phyloP scores from a whole-genome alignment of 1,140 invertebrate species.

The fruit fly (Drosophila melanogaster) region DNA sequence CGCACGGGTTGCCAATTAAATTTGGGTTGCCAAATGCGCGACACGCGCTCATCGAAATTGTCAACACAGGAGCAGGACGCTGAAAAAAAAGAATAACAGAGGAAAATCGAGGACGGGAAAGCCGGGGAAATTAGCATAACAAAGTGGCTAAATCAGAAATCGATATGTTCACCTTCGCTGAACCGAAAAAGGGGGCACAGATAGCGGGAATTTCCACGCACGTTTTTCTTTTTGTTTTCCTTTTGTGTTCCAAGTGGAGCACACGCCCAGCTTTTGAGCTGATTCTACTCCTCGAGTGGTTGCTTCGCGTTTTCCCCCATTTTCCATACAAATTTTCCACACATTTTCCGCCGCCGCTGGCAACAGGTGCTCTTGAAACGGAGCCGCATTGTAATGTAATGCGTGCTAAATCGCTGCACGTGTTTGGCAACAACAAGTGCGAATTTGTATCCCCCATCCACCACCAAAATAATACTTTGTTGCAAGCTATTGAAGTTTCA shows the following conservation, averaged over 20 bases:
- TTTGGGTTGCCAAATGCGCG: conserved; percentile 54
- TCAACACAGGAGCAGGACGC: conserved; percentile 6
- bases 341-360: conserved; percentile 19
- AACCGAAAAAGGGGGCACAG: conserved; percentile 23
- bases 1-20: conserved; percentile 62
- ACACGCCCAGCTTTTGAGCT: conserved; percentile 55
- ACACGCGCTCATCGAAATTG: conserved; percentile 50
- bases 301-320: conserved; percentile 4
- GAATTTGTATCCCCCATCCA: no score
- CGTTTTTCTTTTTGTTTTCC: not conserved
- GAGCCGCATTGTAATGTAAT: conserved; percentile 41
- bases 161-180: conserved; percentile 56
- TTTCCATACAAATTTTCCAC: not conserved
- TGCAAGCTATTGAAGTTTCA: conserved; percentile 8
- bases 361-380: conserved; percentile 43
- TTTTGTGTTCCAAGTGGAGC: conserved; percentile 13
- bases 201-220: conserved; percentile 10
- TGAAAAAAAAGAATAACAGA: conserved; percentile 2
- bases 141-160: conserved; percentile 62
- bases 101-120: not conserved
- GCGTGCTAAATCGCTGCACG: conserved; percentile 60
- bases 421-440: conserved; percentile 35
- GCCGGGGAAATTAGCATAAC: conserved; percentile 62
- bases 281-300: conserved; percentile 14
- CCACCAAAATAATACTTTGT: conserved; percentile 17